A percentile compares a stretch with the other conserved stretches of the same genome.
Evolutionary conservation across 2,797 vertebrate genomes (phyloP).

Genomic region (Rhinatrema bivittatum): DNA sequence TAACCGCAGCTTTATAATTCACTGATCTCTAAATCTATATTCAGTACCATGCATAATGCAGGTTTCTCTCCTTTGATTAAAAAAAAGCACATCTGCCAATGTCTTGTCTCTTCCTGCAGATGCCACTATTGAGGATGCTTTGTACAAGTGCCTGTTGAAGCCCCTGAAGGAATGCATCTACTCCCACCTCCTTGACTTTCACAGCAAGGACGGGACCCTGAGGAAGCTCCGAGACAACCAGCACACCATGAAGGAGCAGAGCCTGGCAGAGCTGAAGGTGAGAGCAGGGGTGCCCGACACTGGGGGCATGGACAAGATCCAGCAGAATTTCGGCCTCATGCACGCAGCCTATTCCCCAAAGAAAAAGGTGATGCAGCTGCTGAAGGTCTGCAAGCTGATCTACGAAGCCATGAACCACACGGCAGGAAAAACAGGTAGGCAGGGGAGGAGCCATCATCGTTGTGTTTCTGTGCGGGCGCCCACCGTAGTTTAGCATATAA

Average conservation of each 20-base stretch:
- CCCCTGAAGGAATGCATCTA: conserved; percentile 62
- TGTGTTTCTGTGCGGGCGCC: not conserved
- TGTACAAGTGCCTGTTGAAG: conserved; percentile 73
- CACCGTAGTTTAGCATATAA: too few relatives aligned
- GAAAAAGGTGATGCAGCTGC: conserved; percentile 70
- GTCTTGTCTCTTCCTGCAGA: conserved; percentile 52
- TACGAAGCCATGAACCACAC: conserved; percentile 69
- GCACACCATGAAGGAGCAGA: conserved; percentile 37
- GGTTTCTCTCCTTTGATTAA: too few relatives aligned
- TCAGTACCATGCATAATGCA: too few relatives aligned
- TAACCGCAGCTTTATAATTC: too few relatives aligned
- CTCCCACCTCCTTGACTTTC: conserved; percentile 47
- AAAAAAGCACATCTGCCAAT: too few relatives aligned
- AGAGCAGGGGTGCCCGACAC: conserved; percentile 55
- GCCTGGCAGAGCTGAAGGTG: conserved; percentile 51
- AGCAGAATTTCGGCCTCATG: conserved; percentile 58
- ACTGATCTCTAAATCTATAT: too few relatives aligned
- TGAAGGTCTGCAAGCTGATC: conserved; percentile 77
- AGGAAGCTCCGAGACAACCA: conserved; percentile 53
- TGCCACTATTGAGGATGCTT: conserved; percentile 57
- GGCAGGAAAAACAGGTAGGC: conserved; percentile 8
- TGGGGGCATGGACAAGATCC: conserved; percentile 60
- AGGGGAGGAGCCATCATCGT: not conserved
- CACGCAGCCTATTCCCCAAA: conserved; percentile 72
- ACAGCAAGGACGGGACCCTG: conserved; percentile 44